Evolutionary conservation across 1,140 invertebrate species (phyloP), one percentile per base, ranked within the genome.

Genomic region (Homarus americanus): DNA sequence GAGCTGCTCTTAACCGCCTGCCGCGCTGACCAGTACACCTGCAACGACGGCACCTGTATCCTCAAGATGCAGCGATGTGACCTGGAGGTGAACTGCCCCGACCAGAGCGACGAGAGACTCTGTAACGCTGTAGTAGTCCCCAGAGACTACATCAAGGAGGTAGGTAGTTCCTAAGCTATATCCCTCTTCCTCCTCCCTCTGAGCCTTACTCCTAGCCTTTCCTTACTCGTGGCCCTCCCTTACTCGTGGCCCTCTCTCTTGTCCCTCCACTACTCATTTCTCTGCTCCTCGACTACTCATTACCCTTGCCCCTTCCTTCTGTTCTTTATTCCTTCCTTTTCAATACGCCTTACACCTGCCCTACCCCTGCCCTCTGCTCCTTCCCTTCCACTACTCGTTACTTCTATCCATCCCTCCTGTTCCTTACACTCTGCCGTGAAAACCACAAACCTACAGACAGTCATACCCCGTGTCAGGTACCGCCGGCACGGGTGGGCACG

Each of bases 61-160:
- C 72, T 38, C 28, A 82, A 89, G 49, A 87, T 83, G 34, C 91
- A 93, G 20, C 93, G 94, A 24, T 96, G 95, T 93, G 94, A 96
- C 93, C 94, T 94, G 15, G 91, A 94, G 49, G 94, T 94, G 63
- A 95, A 96, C 88, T 96, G 96, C 91, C 92, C 94, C 28, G 95
- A 96, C 92, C 93, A 93, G 9, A 94, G 94, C 17, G 95, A 95
- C 91, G 93, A 93, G 76, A 49, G 44, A 10, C 20, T 87, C 40
- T 93, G 93, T 73, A 87, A 34, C 5, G 32, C 88, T 24, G 92
- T 92, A 10, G 87, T 91, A 2, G 69, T 92, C 24, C 92, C 92
- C 15, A 63, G 40, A 0, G 92, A 92, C 78, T 92, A 92, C 69
- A 92, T 92, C 38, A 91, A 38, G 41, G 82, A 91, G 88, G 92